Base-by-base conservation (phyloP, 1,140 invertebrate genomes). In the Potamilus streckersoni region DNA sequence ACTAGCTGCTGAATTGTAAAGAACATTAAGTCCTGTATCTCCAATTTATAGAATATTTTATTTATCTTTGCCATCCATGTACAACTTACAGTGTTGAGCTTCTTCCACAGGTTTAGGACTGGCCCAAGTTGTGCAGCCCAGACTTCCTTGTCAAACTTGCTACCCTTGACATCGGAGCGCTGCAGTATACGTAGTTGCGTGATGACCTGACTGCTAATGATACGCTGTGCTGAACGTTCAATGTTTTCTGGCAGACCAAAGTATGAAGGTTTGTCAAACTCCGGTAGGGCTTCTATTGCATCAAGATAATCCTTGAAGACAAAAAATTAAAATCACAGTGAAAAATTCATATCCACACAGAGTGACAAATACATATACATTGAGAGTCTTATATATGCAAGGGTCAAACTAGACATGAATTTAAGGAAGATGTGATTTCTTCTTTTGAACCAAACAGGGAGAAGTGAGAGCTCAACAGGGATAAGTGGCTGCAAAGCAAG, bases 221-320 rank as follows among this genome's bases (percentile, higher is more conserved):
- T 93, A 77, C 93, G 91, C 87, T 96, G 94, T 91, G 94, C 94
- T 68, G 94, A 93, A 74, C 93, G 90, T 75, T 95, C 93, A 69
- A 96, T 94, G 85, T 97, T 97, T 68, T 93, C 93, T 2, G 96
- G 95, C 16, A 97, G 86, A 15, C 95, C 95, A 89, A 96, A 95
- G 79, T 93, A 93, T 12, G 91, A 91, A 8, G 95, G 93, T 19
- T 91, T 90, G 83, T 96, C 94, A 66, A 89, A 89, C 57, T 95
- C 94, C 16, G 93, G 92, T 12, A 96, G 84, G 65, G 86, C 88
- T 64, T 93, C 92, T n/a, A 96, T 91, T 16, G 91, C 82, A 60
- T 92, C 91, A 0, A 93, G 70, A 76, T 93, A 92, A 80, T 95
- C 94, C 91, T 93, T 88, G 23, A 90, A 85, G 57, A 58, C 31